Evolutionary conservation across 1,140 invertebrate genomes (phyloP), one percentile per base, ranked within the genome.

Genomic region (Gonatopus flavifemur): DNA sequence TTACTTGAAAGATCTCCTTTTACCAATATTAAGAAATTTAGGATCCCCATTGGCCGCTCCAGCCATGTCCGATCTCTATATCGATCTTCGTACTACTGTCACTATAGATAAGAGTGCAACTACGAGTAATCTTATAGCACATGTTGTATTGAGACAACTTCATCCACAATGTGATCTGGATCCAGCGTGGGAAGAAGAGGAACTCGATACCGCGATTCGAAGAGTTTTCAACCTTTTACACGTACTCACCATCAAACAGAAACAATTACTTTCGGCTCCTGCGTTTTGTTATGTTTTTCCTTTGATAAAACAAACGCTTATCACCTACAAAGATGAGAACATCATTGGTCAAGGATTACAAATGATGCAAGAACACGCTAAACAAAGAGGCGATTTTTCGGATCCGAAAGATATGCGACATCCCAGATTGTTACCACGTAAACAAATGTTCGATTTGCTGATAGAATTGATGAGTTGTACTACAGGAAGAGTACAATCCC

Each of bases 271-370:
- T 30, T 82, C 82, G 3, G 86, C 86, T 0, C 85, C 90, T 2
- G 85, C 86, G 0, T 93, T 96, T 76, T 86, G 89, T 30, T 95
- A 90, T 65, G 80, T 86, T 18, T 96, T 94, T 70, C 88, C 90
- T 5, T 83, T 96, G 46, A 72, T 96, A 3, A 86, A 85, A 49
- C 78, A 82, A 53, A 85, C 88, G 46, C 62, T 91, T 22, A 65
- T 80, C 6, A 76, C 76, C 0, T 72, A 69, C 39, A 75, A 80
- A 28, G 81, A 88, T 54, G 84, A 88, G 37, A 63, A 76, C 15
- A 74, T 86, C 49, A 79, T 88, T 19, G 71, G 84, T 33, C 81
- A 82, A 46, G 84, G 82, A 5, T 72, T 93, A 21, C 81, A 88
- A 51, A 80, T 94, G 22, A 86, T 93, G 10, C 81, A 84, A 28